These are phyloP conservation scores for Tricholaema leucomelas DNA, from an alignment of 2,113 vertebrate genomes.

Conservation along the genomic window DNA sequence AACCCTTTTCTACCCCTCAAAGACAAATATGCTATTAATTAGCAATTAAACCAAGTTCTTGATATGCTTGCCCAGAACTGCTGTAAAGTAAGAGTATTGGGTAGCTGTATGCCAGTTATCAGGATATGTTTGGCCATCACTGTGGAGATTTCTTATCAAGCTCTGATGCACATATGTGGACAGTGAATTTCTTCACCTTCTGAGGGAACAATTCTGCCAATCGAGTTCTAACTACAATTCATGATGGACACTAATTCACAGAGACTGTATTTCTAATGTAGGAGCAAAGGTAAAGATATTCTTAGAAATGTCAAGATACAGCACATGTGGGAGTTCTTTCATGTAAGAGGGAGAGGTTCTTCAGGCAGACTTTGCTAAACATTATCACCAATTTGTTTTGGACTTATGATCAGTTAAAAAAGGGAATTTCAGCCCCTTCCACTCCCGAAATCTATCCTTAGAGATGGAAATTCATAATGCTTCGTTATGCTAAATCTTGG, in stretches of 20 bases:
- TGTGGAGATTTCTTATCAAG: not conserved
- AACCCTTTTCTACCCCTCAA: not conserved
- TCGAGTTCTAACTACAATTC: not conserved
- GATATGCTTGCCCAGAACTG: not conserved
- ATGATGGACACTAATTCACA: not conserved
- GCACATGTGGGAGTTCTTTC: not conserved
- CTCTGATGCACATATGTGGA: not conserved
- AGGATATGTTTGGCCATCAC: not conserved
- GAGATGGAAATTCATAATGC: not conserved
- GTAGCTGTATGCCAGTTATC: not conserved
- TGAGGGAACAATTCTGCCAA: not conserved
- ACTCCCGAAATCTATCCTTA: not conserved
- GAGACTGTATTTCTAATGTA: not conserved
- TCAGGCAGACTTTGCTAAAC: not conserved
- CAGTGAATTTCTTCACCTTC: constrained; percentile 2
- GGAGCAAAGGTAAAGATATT: not conserved
- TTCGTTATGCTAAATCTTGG: not conserved
- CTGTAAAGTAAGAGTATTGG: not conserved
- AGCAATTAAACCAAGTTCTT: not conserved
- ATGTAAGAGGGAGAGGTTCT: not conserved
- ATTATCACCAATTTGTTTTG: not conserved
- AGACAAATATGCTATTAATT: not conserved
- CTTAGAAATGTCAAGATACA: not conserved
- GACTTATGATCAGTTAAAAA: not conserved
- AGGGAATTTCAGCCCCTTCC: not conserved